Conservation (phyloP, 2,797 vertebrate species). For the Eupleurogrammus muticus region DNA sequence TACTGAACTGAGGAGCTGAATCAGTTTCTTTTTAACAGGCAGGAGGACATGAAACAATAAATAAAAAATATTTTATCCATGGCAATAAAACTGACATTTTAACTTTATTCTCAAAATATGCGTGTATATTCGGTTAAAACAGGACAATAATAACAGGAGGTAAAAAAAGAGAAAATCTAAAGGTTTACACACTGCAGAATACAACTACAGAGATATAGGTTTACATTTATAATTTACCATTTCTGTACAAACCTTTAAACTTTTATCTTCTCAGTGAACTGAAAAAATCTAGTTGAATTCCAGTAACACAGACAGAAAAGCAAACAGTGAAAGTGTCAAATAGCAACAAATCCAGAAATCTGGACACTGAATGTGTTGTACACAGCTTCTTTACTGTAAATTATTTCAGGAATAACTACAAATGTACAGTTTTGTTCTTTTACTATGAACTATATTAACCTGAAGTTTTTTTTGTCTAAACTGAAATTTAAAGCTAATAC, state of each 20-base stretch:
- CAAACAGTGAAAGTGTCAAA: background rate
- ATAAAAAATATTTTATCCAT: too few species aligned
- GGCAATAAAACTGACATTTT: too few species aligned
- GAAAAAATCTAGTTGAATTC: slow-evolving; percentile 7
- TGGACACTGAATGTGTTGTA: background rate
- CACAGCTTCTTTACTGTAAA: background rate
- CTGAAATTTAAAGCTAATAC: slow-evolving; percentile 1
- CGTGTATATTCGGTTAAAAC: background rate
- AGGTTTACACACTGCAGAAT: background rate
- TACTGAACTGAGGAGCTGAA: too few species aligned
- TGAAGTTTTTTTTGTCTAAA: slow-evolving; percentile 4
- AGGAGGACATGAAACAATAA: too few species aligned
- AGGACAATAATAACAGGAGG: background rate
- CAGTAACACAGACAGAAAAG: background rate
- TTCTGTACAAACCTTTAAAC: background rate
- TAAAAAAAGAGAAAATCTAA: background rate
- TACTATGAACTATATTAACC: slow-evolving; percentile 6
- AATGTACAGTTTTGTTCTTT: background rate
- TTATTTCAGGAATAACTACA: background rate
- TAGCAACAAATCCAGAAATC: background rate
- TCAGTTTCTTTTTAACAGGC: too few species aligned
- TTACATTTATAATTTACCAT: background rate
- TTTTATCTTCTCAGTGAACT: background rate
- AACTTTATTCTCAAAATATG: too few species aligned
- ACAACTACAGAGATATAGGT: background rate